These are phyloP conservation scores for Brachionus calyciflorus DNA, from an alignment of 1,140 invertebrate species.

Conservation along the genomic window DNA sequence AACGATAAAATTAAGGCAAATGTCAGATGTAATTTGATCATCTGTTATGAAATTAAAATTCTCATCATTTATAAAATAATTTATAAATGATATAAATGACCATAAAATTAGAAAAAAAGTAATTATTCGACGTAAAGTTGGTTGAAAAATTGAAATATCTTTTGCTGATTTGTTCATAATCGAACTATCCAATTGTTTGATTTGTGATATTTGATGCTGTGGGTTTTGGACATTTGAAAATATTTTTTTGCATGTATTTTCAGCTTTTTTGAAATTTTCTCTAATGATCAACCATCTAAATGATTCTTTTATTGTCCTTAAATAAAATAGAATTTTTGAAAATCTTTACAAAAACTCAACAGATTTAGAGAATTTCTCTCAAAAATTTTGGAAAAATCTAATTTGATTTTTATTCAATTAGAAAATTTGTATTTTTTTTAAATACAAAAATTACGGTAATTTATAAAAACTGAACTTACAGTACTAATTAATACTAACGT, in stretches of 20 bases:
- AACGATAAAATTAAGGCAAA: neutral
- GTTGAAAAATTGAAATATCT: neutral
- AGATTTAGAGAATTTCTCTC: neutral
- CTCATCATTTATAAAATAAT: conserved; percentile 39
- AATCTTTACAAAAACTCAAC: neutral
- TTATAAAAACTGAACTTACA: too few relatives aligned
- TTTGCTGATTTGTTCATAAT: neutral
- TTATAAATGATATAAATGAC: conserved; percentile 11
- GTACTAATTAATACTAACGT: too few relatives aligned
- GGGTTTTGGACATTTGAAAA: neutral
- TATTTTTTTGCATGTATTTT: conserved; percentile 24
- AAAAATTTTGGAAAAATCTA: neutral
- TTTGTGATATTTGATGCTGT: neutral
- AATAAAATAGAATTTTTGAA: neutral
- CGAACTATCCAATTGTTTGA: neutral
- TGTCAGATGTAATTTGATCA: neutral
- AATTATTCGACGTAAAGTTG: conserved; percentile 27
- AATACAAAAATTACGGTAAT: too few relatives aligned
- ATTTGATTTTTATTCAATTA: too few relatives aligned
- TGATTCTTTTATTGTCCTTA: conserved; percentile 44
- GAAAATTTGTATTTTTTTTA: too few relatives aligned
- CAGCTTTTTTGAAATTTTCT: neutral
- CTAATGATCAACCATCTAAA: conserved; percentile 39
- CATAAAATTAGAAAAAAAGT: conserved; percentile 33
- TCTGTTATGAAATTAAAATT: neutral